These are phyloP conservation scores for Calidris pygmaea DNA, from an alignment of 2,113 vertebrate species.

Conservation along the genomic window DNA sequence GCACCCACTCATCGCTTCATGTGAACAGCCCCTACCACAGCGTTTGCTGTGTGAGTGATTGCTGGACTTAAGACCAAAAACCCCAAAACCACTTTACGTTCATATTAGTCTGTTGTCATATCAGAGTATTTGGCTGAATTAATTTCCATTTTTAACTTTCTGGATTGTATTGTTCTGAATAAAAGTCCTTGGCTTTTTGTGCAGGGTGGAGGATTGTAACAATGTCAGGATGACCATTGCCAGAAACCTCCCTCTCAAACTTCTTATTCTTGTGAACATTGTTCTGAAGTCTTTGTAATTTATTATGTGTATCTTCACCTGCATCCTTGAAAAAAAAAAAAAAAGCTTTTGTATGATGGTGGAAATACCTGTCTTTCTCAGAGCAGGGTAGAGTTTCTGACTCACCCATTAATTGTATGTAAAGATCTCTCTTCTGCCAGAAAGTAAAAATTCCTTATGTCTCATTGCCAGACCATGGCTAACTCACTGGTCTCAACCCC, in stretches of 20 bases:
- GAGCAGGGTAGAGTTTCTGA: background rate
- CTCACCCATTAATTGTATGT: background rate
- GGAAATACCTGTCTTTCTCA: background rate
- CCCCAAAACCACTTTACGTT: background rate
- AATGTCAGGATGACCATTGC: background rate
- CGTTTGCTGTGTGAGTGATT: background rate
- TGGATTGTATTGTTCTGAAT: background rate
- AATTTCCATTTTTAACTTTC: background rate
- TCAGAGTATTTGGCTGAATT: background rate
- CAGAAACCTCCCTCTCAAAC: background rate
- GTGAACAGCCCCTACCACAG: background rate
- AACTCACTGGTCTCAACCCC: background rate
- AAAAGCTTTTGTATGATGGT: background rate
- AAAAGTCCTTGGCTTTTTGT: conserved; percentile 23
- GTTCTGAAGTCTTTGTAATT: background rate
- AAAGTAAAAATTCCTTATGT: background rate
- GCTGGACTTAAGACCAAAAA: background rate
- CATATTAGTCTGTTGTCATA: background rate
- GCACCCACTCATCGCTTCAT: fast-evolving
- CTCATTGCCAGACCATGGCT: background rate
- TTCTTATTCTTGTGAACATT: background rate
- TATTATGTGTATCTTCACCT: background rate
- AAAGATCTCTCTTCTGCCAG: background rate
- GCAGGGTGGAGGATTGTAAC: background rate
- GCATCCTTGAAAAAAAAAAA: background rate